phyloP scores from a whole-genome alignment of 2,113 vertebrate genomes.

The Chionodraco myersi region DNA sequence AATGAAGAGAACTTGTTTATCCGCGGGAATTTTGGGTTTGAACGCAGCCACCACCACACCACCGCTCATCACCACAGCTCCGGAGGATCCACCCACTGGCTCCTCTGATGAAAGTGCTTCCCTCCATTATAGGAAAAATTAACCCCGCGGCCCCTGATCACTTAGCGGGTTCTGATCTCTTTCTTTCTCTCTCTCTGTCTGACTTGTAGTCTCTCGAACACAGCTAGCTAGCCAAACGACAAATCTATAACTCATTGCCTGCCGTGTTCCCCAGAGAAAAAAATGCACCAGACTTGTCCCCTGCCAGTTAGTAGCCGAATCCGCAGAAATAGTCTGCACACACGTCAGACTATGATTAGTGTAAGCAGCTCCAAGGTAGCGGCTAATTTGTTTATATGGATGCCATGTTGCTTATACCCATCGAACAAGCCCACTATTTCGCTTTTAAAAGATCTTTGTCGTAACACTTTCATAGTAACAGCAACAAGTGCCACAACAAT shows the following conservation, averaged over 20 bases:
- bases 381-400: not conserved
- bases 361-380: not conserved
- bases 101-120: constrained; percentile 85
- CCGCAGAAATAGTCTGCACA: not conserved
- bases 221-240: not conserved
- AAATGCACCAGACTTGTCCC: not conserved
- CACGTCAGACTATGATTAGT: not conserved
- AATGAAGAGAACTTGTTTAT: not conserved
- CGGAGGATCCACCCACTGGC: constrained; percentile 77
- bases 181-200: constrained; percentile 37
- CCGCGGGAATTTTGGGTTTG: not conserved
- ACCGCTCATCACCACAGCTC: constrained; percentile 47
- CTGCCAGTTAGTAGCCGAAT: constrained; percentile 17
- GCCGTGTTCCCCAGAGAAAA: constrained; percentile 8
- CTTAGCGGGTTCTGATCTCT: constrained; percentile 29
- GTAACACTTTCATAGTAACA: too few species aligned
- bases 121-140: constrained; percentile 76
- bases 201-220: constrained; percentile 21
- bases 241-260: not conserved
- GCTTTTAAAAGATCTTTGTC: too few species aligned
- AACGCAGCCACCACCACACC: constrained; percentile 30
- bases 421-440: not conserved
- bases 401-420: not conserved
- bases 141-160: constrained; percentile 41
- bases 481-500: not conserved